Evolutionary conservation across 2,797 vertebrate species (phyloP), one percentile per base, ranked within the genome.

Genomic region (Enteromius fasciolatus): DNA sequence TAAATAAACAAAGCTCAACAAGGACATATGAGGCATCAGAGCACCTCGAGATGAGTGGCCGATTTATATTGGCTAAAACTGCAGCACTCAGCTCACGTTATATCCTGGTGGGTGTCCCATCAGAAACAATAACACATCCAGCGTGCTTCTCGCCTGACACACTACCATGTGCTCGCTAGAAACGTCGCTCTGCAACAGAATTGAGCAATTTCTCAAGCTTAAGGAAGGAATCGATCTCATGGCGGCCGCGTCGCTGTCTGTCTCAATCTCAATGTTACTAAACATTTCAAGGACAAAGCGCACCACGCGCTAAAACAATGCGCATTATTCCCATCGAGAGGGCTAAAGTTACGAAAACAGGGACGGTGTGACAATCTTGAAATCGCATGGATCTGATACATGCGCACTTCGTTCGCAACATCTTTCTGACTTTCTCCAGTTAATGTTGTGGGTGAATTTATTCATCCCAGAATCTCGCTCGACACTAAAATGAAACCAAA

Each of bases 261-360:
- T 83, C 69, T 63, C 66, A 68, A 74, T 83, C 52, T 80, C 85
- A 86, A 70, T 67, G 68, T 84, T 81, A 66, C 69, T 83, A 86
- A 89, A 82, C 82, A 87, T 82, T 82, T 88, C 85, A 89, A 90
- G 88, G 87, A 89, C 88, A 85, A 59, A 76, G 85, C 75, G 84
- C 82, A 73, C 48, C 70, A 82, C 48, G 79, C 72, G 72, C 46
- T 39, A 44, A 80, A 80, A 78, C 76, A 83, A 76, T 78, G 50
- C 61, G 77, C 80, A 78, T 84, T 50, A 67, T 78, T 70, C 46
- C 36, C 57, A 69, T 77, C 75, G 61, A 72, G 77, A 57, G 54
- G 52, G 63, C 70, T 76, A 69, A 86, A 87, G 82, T 86, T 84
- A 82, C 70, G 31, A 61, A 48, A 20, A 78, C 80, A 68, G 48